phyloP scores from a whole-genome alignment of 2,797 vertebrate genomes.

The Siniperca scherzeri region DNA sequence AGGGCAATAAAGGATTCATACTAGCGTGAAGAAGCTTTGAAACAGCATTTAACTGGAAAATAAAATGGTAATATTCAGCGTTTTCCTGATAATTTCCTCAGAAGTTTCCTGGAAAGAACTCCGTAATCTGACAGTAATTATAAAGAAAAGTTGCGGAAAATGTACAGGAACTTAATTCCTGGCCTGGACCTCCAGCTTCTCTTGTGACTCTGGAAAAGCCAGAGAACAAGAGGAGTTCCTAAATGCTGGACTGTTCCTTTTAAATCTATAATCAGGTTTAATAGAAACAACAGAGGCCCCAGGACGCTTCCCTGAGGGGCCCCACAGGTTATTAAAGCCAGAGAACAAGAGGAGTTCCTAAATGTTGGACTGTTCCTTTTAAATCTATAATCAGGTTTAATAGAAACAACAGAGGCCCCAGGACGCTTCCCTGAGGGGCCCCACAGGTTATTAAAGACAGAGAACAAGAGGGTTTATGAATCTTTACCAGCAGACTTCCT shows the following conservation, averaged over 20 bases:
- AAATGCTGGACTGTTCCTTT: background rate
- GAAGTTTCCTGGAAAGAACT: background rate
- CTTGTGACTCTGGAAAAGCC: background rate
- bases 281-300: background rate
- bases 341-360: background rate
- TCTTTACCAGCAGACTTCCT: conserved; percentile 6
- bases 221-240: background rate
- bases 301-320: conserved; percentile 5
- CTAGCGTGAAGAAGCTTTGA: background rate
- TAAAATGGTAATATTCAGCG: background rate
- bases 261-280: background rate
- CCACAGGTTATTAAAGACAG: background rate
- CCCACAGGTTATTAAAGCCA: background rate
- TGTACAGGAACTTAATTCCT: background rate
- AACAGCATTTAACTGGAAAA: background rate
- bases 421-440: conserved; percentile 7
- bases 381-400: background rate
- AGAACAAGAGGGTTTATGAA: background rate
- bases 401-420: background rate
- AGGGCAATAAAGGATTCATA: background rate
- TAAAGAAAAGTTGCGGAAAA: background rate
- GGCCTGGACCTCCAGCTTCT: background rate
- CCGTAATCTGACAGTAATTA: background rate
- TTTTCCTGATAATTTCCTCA: background rate
- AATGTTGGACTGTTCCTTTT: background rate